These are phyloP conservation scores for Ectropis grisescens DNA, from an alignment of 1,140 invertebrate species.

Conservation along the genomic window DNA sequence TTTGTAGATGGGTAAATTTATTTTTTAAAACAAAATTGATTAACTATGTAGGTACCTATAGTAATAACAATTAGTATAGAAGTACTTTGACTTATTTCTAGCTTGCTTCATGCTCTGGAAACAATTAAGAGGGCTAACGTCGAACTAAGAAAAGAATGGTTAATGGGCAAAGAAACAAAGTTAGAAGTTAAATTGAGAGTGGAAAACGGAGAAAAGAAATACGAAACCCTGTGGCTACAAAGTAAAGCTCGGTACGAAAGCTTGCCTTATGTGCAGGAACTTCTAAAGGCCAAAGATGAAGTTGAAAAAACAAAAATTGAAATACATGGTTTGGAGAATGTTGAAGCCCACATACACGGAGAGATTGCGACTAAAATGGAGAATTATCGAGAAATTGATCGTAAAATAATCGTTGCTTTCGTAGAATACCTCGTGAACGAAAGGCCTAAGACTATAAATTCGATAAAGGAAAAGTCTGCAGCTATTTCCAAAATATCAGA, in stretches of 20 bases:
- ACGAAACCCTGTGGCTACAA: slow-evolving; percentile 37
- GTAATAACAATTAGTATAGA: too few relatives aligned
- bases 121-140: slow-evolving; percentile 38
- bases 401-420: slow-evolving; percentile 27
- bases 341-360: too few relatives aligned
- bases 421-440: slow-evolving; percentile 30
- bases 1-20: too few relatives aligned
- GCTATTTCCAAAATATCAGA: not conserved
- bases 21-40: too few relatives aligned
- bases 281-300: slow-evolving; percentile 19
- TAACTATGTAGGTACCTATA: too few relatives aligned
- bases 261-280: slow-evolving; percentile 33
- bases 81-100: too few relatives aligned
- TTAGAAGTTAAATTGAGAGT: slow-evolving; percentile 23
- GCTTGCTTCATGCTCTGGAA: slow-evolving; percentile 24
- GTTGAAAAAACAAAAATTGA: slow-evolving; percentile 14
- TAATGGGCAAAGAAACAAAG: slow-evolving; percentile 31
- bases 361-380: slow-evolving; percentile 23
- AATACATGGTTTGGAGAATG: too few relatives aligned
- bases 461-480: slow-evolving; percentile 18
- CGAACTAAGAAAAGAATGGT: slow-evolving; percentile 38
- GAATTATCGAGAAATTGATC: slow-evolving; percentile 16
- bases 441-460: slow-evolving; percentile 17
- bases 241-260: slow-evolving; percentile 40
- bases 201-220: slow-evolving; percentile 31